These are phyloP conservation scores for Mus spicilegus DNA, from an alignment of 2,113 vertebrate genomes.

Conservation along the genomic window DNA sequence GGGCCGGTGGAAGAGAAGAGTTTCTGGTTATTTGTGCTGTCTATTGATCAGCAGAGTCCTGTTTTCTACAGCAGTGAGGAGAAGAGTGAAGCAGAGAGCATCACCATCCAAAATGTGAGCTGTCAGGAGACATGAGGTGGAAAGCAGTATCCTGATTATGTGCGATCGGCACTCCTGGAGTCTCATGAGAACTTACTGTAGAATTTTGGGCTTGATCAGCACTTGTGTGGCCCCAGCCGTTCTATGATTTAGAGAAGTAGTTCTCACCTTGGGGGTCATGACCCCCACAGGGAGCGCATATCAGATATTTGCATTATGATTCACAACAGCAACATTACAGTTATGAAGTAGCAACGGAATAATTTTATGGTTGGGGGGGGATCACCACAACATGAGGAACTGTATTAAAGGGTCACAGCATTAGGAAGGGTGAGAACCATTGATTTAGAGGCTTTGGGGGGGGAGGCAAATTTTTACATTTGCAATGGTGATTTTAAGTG, in stretches of 20 bases:
- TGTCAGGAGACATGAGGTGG: not conserved
- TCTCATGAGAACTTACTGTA: not conserved
- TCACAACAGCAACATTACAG: not conserved
- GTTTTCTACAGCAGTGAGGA: not conserved
- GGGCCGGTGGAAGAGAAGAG: not conserved
- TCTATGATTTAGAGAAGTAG: not conserved
- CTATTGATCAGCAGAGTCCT: not conserved
- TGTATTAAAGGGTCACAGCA: not conserved
- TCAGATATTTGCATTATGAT: not conserved
- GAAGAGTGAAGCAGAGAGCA: not conserved
- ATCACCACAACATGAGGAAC: not conserved
- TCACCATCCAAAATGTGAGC: not conserved
- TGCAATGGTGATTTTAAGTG: not conserved
- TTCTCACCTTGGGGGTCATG: not conserved
- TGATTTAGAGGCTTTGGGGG: not conserved
- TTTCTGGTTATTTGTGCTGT: not conserved
- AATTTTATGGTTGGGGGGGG: not conserved
- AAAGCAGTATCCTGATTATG: not conserved
- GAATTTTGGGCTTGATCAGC: not conserved
- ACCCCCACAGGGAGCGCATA: not conserved
- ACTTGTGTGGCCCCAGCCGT: not conserved
- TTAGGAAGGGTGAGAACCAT: not conserved
- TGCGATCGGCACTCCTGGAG: not conserved
- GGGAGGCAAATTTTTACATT: not conserved
- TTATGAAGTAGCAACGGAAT: not conserved